These are phyloP conservation scores for Megalops atlanticus DNA, from an alignment of 2,113 vertebrate genomes.

Conservation along the genomic window DNA sequence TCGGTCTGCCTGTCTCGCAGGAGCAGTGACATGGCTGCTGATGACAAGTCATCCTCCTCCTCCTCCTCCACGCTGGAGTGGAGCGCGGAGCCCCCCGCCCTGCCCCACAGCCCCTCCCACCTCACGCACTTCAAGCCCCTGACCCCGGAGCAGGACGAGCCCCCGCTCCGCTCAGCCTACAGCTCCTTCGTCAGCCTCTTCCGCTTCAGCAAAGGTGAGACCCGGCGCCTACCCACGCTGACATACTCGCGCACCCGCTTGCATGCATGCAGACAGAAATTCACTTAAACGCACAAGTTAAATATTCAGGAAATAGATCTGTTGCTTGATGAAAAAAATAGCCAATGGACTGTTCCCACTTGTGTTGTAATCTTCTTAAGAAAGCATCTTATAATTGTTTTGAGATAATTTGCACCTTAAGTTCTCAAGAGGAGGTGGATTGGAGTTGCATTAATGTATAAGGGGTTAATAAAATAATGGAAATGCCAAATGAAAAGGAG, in stretches of 20 bases:
- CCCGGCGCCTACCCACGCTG: not conserved
- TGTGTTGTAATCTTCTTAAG: too few relatives aligned
- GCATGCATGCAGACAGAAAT: not conserved
- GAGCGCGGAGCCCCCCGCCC: conserved; percentile 75
- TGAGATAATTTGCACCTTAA: too few relatives aligned
- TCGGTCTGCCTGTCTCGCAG: conserved; percentile 52
- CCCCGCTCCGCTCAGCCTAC: conserved; percentile 93
- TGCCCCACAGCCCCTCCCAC: conserved; percentile 87
- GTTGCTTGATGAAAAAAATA: too few relatives aligned
- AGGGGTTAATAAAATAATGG: too few relatives aligned
- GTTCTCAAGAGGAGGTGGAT: too few relatives aligned
- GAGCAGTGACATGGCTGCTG: conserved; percentile 87
- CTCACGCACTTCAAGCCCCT: conserved; percentile 97
- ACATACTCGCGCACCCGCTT: not conserved
- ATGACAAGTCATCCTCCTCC: conserved; percentile 76
- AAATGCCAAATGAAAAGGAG: too few relatives aligned
- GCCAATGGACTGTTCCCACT: too few relatives aligned
- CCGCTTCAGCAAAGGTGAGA: conserved; percentile 91
- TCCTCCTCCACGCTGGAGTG: conserved; percentile 79
- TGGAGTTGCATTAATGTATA: too few relatives aligned
- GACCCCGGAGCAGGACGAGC: conserved; percentile 95
- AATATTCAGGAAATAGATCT: not conserved
- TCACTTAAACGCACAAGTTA: not conserved
- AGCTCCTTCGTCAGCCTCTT: conserved; percentile 98
- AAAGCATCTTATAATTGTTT: too few relatives aligned